Evolutionary conservation across 2,888 invertebrate genomes (phyloP).

Genomic region (Netelia inedita): DNA sequence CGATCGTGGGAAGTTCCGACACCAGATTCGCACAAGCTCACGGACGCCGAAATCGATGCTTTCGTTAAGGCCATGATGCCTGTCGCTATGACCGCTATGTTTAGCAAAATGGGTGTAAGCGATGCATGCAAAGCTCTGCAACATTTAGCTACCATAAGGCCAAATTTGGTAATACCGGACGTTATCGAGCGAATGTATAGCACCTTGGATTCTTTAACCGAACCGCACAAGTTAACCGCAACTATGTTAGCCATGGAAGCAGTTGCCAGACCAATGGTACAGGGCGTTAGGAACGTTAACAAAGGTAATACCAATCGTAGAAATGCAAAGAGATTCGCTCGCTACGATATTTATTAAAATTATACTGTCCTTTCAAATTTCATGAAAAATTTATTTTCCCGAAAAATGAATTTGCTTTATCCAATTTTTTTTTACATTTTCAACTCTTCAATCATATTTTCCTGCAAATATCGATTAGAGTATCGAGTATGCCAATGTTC

Average conservation of each 20-base stretch:
- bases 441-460: conserved; percentile 59
- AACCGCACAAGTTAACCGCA: conserved; percentile 93
- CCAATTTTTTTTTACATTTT: conserved; percentile 27
- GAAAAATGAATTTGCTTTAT: conserved; percentile 4
- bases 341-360: neutral
- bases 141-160: conserved; percentile 92
- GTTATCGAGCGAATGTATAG: conserved; percentile 93
- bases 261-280: conserved; percentile 89
- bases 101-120: conserved; percentile 89
- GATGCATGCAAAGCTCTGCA: conserved; percentile 90
- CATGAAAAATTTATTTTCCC: conserved; percentile 28
- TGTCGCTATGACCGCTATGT: conserved; percentile 92
- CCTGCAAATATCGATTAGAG: neutral
- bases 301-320: conserved; percentile 71
- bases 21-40: conserved; percentile 90
- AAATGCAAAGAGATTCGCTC: neutral
- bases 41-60: conserved; percentile 92
- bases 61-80: conserved; percentile 93
- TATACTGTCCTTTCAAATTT: conserved; percentile 64
- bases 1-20: conserved; percentile 89
- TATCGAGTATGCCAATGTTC: no score
- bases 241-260: conserved; percentile 90
- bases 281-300: conserved; percentile 82
- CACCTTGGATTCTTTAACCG: conserved; percentile 93
- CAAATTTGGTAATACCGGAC: conserved; percentile 93